Evolutionary conservation across 2,888 invertebrate genomes (phyloP), one percentile per base, ranked within the genome.

Genomic region (Lasioglossum pauxillum): DNA sequence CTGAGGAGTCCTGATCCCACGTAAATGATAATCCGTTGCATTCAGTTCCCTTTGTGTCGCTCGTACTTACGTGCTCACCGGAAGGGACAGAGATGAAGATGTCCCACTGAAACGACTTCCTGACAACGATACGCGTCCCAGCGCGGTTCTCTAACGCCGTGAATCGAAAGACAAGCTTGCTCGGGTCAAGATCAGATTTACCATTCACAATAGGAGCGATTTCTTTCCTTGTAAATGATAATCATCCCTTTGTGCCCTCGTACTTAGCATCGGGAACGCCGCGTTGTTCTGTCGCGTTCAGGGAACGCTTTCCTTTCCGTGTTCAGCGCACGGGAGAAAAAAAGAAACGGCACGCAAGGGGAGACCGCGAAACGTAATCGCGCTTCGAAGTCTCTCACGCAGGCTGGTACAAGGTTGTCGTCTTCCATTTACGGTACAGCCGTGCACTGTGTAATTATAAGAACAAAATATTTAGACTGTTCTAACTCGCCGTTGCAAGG

Each of bases 381-480:
- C 78, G 87, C 73, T 49, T 49, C 72, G 80, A 82, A 82, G 83
- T 88, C 89, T 89, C 90, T 89, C 87, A 87, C 85, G 83, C 82
- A 82, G 82, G 57, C 84, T 75, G 89, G 84, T 75, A 83, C 92
- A 84, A 91, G 91, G 90, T 86, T 87, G 79, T 75, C 91, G 84
- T 87, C 90, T 89, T 87, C 91, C 84, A 88, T 86, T 88, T 88
- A 85, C 78, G 78, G 84, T 76, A 83, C 67, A 81, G 80, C 75
- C 84, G 72, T 82, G 88, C 85, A 85, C 88, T 87, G 78, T 91
- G 78, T 83, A 89, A 90, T 90, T 90, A 90, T 81, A 90, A 84
- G 85, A 90, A 88, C 90, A 88, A 92, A 92, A 92, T 92, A 87
- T 91, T 93, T 92, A 89, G 88, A 88, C 87, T 83, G 80, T 83